A percentile compares a stretch with the other conserved stretches of the same genome.
phyloP scores from a whole-genome alignment of 2,888 invertebrate genomes.

The Myopa testacea region DNA sequence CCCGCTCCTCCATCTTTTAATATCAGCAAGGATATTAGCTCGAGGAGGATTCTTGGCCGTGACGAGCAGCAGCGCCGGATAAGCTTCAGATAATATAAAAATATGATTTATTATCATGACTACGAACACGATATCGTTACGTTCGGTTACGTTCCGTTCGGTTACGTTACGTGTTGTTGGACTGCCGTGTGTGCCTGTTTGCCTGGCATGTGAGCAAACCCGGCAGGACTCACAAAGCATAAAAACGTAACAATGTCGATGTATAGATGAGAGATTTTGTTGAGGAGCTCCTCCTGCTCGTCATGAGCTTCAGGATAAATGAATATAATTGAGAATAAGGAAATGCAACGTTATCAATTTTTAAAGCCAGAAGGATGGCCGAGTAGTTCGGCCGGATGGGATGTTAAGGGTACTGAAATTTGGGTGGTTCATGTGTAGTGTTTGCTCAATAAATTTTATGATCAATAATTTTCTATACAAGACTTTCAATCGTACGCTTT shows the following conservation, averaged over 20 bases:
- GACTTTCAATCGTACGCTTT: no score
- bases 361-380: not conserved
- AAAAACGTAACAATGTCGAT: slow-evolving; percentile 3
- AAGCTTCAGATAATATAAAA: slow-evolving; percentile 37
- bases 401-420: no score
- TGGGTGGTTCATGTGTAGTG: no score
- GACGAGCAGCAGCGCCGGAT: slow-evolving; percentile 27
- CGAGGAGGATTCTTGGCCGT: not conserved
- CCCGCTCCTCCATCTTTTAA: not conserved
- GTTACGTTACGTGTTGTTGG: not conserved
- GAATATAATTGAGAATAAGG: slow-evolving; percentile 7
- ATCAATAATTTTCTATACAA: no score
- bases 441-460: no score
- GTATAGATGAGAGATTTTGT: not conserved
- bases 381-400: no score
- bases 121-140: slow-evolving; percentile 28
- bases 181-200: not conserved
- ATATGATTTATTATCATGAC: slow-evolving; percentile 41
- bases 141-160: not conserved
- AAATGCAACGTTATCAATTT: slow-evolving; percentile 6
- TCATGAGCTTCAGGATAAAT: not conserved
- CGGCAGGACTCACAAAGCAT: not conserved
- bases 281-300: not conserved
- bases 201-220: slow-evolving; percentile 7
- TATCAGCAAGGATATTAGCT: not conserved